Percentiles rank a stretch among this genome's conserved stretches.
phyloP scores from a whole-genome alignment of 2,113 vertebrate species.

The Corythaeola cristata region DNA sequence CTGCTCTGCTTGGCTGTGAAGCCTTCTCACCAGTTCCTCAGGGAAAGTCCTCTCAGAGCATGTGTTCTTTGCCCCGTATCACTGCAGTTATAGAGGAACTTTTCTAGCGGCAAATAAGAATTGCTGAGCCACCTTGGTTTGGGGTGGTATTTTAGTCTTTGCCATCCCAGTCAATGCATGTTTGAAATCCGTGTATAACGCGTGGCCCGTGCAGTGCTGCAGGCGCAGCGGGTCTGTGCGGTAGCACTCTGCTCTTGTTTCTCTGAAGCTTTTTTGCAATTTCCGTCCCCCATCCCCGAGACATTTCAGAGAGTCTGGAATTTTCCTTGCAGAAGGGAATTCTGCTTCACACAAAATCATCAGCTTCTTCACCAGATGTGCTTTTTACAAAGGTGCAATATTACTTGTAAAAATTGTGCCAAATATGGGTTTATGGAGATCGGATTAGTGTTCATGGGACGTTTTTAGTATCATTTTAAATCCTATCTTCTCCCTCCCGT shows the following conservation, averaged over 20 bases:
- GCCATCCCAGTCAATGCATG: neutral
- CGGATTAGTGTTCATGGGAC: neutral
- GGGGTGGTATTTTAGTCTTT: neutral
- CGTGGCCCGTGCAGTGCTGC: neutral
- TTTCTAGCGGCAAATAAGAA: neutral
- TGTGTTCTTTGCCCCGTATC: neutral
- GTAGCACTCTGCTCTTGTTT: neutral
- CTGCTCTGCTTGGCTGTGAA: neutral
- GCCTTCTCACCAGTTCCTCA: neutral
- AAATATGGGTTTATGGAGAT: neutral
- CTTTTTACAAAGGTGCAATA: neutral
- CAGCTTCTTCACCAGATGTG: neutral
- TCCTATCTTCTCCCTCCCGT: neutral
- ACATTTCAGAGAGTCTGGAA: neutral
- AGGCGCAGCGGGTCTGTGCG: neutral
- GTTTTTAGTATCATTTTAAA: constrained; percentile 11
- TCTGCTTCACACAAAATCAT: neutral
- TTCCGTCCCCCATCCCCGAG: neutral
- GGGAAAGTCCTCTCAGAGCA: neutral
- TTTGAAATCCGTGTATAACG: accelerated
- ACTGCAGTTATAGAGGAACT: neutral
- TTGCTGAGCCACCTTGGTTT: neutral
- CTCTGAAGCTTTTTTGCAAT: neutral
- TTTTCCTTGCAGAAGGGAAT: neutral
- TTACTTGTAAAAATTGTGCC: neutral